Evolutionary conservation across 2,888 invertebrate species (phyloP).

Genomic region (Cybosia mesomella): DNA sequence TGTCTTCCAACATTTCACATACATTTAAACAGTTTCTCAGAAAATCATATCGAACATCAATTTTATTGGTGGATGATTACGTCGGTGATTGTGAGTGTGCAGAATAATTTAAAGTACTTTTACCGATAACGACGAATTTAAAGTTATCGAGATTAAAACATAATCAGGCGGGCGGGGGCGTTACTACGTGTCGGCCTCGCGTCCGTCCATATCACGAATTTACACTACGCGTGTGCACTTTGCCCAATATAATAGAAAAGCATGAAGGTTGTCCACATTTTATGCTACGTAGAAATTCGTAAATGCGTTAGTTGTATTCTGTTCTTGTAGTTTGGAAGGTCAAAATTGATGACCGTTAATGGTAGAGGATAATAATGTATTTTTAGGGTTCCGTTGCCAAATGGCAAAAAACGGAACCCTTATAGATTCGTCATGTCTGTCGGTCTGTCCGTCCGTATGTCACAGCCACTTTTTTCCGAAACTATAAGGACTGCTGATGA

Average conservation of each 20-base stretch:
- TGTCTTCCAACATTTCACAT: constrained; percentile 51
- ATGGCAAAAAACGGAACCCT: too few species aligned
- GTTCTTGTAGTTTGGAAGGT: neutral
- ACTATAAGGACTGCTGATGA: too few species aligned
- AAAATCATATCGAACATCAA: constrained; percentile 66
- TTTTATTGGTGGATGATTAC: constrained; percentile 67
- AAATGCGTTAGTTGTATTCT: too few species aligned
- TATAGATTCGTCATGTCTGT: too few species aligned
- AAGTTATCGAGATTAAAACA: constrained; percentile 70
- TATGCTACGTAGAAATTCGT: neutral
- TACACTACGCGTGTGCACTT: constrained; percentile 10
- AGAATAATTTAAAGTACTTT: constrained; percentile 69
- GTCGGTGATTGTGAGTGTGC: constrained; percentile 55
- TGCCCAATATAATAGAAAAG: constrained; percentile 13
- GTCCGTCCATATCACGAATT: constrained; percentile 29
- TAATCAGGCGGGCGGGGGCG: constrained; percentile 46
- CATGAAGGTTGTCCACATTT: constrained; percentile 5
- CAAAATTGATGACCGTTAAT: neutral
- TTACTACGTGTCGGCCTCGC: constrained; percentile 48
- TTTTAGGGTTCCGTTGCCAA: too few species aligned
- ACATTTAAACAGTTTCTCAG: constrained; percentile 59
- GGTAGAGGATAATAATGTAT: too few species aligned
- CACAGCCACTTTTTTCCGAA: too few species aligned
- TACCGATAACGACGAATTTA: constrained; percentile 65
- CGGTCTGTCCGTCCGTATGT: too few species aligned